Evolutionary conservation across 2,113 vertebrate species (phyloP).

Genomic region (Eptesicus fuscus): DNA sequence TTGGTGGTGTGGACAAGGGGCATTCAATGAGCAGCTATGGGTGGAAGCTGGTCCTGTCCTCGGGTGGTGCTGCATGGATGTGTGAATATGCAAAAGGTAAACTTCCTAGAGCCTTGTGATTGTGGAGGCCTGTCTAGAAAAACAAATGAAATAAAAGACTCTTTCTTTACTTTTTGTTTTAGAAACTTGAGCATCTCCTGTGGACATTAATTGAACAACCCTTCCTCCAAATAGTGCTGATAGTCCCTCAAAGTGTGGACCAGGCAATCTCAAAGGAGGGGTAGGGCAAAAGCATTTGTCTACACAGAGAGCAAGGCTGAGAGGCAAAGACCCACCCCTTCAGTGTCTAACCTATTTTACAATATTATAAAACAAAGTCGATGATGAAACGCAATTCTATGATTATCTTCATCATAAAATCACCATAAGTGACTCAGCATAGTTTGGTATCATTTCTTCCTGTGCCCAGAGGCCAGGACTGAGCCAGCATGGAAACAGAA

Average conservation of each 20-base stretch:
- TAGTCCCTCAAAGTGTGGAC: constrained; percentile 36
- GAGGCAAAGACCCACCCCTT: background rate
- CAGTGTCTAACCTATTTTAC: constrained; percentile 39
- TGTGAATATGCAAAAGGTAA: constrained; percentile 50
- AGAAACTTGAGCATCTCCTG: constrained; percentile 71
- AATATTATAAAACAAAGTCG: constrained; percentile 47
- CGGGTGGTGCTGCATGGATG: constrained; percentile 69
- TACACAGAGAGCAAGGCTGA: background rate
- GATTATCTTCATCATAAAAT: constrained; percentile 70
- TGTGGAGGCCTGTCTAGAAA: constrained; percentile 57
- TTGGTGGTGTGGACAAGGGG: constrained; percentile 78
- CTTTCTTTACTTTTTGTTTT: constrained; percentile 77
- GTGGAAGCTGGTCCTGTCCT: constrained; percentile 56
- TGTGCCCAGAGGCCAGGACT: constrained; percentile 76
- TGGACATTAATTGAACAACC: constrained; percentile 78
- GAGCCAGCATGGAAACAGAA: constrained; percentile 69
- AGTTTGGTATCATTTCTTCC: constrained; percentile 76
- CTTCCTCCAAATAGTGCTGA: constrained; percentile 46
- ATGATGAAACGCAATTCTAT: constrained; percentile 57
- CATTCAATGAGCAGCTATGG: constrained; percentile 67
- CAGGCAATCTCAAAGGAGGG: background rate
- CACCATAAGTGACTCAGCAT: constrained; percentile 66
- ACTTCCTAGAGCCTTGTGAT: constrained; percentile 70
- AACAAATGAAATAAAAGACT: constrained; percentile 71
- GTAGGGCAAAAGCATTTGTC: background rate